phyloP scores from a whole-genome alignment of 2,797 vertebrate species.

The Emydoidea blandingii region DNA sequence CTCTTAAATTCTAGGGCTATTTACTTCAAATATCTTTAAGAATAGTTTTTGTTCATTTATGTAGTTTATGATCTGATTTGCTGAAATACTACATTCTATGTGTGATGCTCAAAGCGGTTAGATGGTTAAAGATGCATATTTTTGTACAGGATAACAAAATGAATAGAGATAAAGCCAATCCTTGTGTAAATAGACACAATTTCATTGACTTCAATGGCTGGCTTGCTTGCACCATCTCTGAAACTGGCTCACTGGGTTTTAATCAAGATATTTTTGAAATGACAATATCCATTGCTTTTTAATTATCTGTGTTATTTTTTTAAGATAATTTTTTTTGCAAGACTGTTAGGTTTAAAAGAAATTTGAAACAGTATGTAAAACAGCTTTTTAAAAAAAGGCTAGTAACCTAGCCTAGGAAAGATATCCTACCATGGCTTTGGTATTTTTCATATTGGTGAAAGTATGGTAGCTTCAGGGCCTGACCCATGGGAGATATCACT shows the following conservation, averaged over 20 bases:
- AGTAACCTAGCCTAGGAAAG: not conserved
- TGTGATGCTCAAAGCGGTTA: not conserved
- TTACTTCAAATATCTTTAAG: not conserved
- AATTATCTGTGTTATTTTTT: not conserved
- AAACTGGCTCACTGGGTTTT: not conserved
- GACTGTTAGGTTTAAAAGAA: not conserved
- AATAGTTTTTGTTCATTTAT: not conserved
- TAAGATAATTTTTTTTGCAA: not conserved
- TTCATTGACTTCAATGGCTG: not conserved
- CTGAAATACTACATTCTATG: not conserved
- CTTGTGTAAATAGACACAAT: not conserved
- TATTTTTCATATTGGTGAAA: not conserved
- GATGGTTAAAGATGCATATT: conserved; percentile 4
- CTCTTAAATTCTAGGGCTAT: not conserved
- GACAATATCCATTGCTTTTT: not conserved
- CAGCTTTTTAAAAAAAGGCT: not conserved
- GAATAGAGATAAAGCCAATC: not conserved
- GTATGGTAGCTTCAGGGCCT: not conserved
- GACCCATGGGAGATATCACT: not conserved
- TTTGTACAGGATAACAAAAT: not conserved
- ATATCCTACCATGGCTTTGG: not conserved
- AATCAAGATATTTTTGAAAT: not conserved
- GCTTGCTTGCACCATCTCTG: not conserved
- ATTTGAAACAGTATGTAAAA: not conserved
- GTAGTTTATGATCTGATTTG: not conserved